Evolutionary conservation across 2,797 vertebrate genomes (phyloP), one percentile per base, ranked within the genome.

Genomic region (Cacajao melanocephalus): DNA sequence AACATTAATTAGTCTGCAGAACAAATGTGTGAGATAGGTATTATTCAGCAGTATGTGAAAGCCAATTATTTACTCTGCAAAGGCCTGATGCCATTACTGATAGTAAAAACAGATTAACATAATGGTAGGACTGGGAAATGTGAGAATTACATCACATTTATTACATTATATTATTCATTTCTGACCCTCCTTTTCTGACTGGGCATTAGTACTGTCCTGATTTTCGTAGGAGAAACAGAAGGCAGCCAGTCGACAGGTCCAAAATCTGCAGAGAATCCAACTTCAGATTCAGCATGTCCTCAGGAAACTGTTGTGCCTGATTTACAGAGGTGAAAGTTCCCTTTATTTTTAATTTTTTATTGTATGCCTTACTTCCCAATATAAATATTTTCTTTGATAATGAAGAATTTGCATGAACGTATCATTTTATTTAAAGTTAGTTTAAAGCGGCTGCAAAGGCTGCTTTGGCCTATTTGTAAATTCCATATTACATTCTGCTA

Each of bases 1-100:
- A 94, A 97, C 95, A 80, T 83, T 97, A 97, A 97, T 97, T 97
- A 97, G 97, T 95, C 90, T 85, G 58, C 92, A 93, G 95, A 97
- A 96, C 87, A 93, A 97, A 96, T 95, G 92, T 93, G 84, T 84
- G 79, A 96, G 92, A 76, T 88, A 96, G 93, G 97, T 96, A 95
- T 88, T 98, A 96, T 88, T 85, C 30, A 14, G 67, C 85, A 96
- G 90, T 50, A 20, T 70, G 41, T 44, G 85, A 97, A 96, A 95
- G 80, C 87, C 91, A 91, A 84, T 97, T 93, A 96, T 97, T 96
- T 96, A 88, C 80, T 93, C 84, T 75, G 88, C 20, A 75, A 90
- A 95, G 52, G 48, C 70, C 41, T 44, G 48, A 61, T 92, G 70
- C 84, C 86, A 55, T 80, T 82, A 70, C 75, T 76, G 90, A 86